Conservation (phyloP, 2,113 vertebrate species). For the Ictalurus punctatus region DNA sequence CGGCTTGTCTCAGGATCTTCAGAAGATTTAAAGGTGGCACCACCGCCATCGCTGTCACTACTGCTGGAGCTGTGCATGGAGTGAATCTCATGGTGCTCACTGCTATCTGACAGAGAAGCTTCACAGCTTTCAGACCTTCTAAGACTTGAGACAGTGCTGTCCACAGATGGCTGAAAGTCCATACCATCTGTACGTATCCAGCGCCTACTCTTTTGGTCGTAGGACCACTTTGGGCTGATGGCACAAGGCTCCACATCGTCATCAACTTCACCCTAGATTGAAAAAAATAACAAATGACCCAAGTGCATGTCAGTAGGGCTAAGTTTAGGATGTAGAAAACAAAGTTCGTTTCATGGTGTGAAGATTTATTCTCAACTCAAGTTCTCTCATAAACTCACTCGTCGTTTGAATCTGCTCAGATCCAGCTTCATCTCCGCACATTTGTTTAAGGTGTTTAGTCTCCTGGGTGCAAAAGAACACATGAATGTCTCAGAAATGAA, state of each 20-base stretch:
- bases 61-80: constrained; percentile 80
- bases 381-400: constrained; percentile 67
- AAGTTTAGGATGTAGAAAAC: neutral
- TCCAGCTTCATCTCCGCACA: constrained; percentile 82
- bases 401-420: constrained; percentile 69
- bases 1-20: constrained; percentile 70
- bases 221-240: constrained; percentile 84
- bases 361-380: neutral
- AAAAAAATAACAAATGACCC: constrained; percentile 8
- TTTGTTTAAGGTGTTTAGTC: constrained; percentile 83
- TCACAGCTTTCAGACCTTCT: constrained; percentile 49
- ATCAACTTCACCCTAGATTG: constrained; percentile 73
- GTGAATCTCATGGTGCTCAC: constrained; percentile 71
- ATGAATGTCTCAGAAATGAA: neutral
- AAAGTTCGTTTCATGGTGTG: neutral
- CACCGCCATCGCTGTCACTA: constrained; percentile 72
- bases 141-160: constrained; percentile 40
- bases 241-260: constrained; percentile 81
- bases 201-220: constrained; percentile 68
- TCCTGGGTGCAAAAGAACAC: constrained; percentile 63
- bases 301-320: neutral
- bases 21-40: constrained; percentile 48
- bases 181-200: constrained; percentile 74
- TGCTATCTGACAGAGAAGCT: constrained; percentile 49
- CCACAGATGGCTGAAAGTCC: constrained; percentile 51